Evolutionary conservation across 2,888 invertebrate species (phyloP).

Genomic region (Drosophila lutescens): DNA sequence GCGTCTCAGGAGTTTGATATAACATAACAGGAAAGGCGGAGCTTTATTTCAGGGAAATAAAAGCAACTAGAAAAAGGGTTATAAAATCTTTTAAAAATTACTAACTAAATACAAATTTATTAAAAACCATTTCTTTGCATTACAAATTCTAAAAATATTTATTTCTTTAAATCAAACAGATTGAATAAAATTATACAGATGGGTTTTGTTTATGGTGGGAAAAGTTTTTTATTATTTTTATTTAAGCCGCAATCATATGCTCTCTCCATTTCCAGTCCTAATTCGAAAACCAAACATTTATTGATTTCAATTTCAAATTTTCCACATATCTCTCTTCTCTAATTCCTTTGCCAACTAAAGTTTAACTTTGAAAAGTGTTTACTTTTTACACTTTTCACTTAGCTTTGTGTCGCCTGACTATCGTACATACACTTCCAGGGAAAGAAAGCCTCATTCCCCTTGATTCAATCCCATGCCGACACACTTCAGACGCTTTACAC

Average conservation of each 20-base stretch:
- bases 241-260: background rate
- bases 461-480: constrained; percentile 73
- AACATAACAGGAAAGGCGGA: background rate
- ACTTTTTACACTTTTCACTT: constrained; percentile 43
- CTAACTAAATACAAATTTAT: too few relatives aligned
- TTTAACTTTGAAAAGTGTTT: constrained; percentile 32
- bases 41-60: background rate
- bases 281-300: constrained; percentile 1
- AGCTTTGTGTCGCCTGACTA: constrained; percentile 44
- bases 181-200: too few relatives aligned
- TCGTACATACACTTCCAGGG: constrained; percentile 24
- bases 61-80: too few relatives aligned
- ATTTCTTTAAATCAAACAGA: too few relatives aligned
- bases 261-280: background rate
- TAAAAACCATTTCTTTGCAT: too few relatives aligned
- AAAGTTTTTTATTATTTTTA: background rate
- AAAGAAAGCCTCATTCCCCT: constrained; percentile 36
- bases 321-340: constrained; percentile 6
- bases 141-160: too few relatives aligned
- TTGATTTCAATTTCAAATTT: constrained; percentile 4
- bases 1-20: background rate
- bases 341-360: constrained; percentile 20
- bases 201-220: too few relatives aligned
- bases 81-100: too few relatives aligned
- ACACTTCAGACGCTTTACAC: constrained; percentile 78